A percentile compares a stretch with the other conserved stretches of the same genome.
These are phyloP conservation scores for Strix uralensis DNA, from an alignment of 2,113 vertebrate species.

Conservation along the genomic window DNA sequence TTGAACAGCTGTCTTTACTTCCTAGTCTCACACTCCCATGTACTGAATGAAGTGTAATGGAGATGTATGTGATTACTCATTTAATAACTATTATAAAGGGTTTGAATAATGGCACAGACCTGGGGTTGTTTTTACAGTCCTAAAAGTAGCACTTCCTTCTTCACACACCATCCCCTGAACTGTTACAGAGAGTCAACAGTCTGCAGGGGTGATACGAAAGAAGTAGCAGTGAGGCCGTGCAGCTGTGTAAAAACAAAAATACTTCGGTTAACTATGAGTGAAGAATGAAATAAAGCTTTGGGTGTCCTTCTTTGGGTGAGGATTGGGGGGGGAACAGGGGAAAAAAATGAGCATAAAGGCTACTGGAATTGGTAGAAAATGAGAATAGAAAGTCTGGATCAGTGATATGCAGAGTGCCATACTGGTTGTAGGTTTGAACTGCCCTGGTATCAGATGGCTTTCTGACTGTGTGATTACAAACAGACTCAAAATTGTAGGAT, in stretches of 20 bases:
- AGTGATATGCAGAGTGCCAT: neutral
- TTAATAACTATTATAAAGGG: slow-evolving; percentile 11
- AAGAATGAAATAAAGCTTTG: neutral
- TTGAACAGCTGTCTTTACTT: slow-evolving; percentile 56
- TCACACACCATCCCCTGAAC: neutral
- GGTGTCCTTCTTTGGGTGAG: neutral
- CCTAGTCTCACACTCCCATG: neutral
- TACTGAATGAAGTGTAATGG: slow-evolving; percentile 20
- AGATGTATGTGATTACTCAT: slow-evolving; percentile 39
- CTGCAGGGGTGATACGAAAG: neutral
- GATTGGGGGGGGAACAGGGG: neutral
- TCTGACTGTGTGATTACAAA: neutral
- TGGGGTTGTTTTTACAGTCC: neutral
- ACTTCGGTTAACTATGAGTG: neutral
- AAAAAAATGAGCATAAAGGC: neutral
- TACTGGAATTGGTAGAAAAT: neutral
- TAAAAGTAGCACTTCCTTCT: neutral
- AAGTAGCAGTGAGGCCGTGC: neutral
- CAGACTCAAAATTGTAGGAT: neutral
- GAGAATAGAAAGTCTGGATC: neutral
- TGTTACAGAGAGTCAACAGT: neutral
- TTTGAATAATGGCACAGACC: neutral
- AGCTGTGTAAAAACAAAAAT: neutral
- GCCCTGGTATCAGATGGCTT: neutral
- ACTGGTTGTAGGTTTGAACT: neutral